Conservation (phyloP, 2,797 vertebrate genomes). For the Tragopan temminckii region DNA sequence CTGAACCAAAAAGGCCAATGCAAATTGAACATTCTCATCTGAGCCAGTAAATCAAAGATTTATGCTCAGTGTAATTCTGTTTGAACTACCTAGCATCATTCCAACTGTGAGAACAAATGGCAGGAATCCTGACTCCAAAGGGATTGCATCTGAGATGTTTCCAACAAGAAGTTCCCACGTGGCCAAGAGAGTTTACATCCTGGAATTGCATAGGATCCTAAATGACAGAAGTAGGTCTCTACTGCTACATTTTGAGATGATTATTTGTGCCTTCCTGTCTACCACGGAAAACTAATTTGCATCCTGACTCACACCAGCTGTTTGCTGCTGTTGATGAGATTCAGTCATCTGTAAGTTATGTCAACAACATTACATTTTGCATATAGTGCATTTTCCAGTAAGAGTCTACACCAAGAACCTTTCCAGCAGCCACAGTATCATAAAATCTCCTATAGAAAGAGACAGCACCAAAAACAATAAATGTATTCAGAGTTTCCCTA, state of each 20-base stretch:
- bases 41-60: neutral
- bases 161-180: neutral
- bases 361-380: slow-evolving; percentile 24
- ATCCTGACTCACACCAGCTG: slow-evolving; percentile 64
- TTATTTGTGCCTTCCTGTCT: slow-evolving; percentile 42
- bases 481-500: neutral
- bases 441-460: neutral
- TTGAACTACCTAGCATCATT: neutral
- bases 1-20: neutral
- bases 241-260: neutral
- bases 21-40: neutral
- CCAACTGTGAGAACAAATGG: neutral
- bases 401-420: neutral
- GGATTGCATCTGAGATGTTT: neutral
- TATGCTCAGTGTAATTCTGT: fast-evolving
- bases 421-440: neutral
- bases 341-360: slow-evolving; percentile 51
- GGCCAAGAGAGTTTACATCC: neutral
- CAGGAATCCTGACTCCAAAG: neutral
- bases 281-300: slow-evolving; percentile 55
- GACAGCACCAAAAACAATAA: neutral
- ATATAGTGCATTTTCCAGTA: neutral
- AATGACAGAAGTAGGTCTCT: slow-evolving; percentile 15
- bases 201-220: neutral
- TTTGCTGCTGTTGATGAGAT: slow-evolving; percentile 64